Evolutionary conservation across 2,113 vertebrate species (phyloP), one percentile per base, ranked within the genome.

Genomic region (Tachysurus fulvidraco): DNA sequence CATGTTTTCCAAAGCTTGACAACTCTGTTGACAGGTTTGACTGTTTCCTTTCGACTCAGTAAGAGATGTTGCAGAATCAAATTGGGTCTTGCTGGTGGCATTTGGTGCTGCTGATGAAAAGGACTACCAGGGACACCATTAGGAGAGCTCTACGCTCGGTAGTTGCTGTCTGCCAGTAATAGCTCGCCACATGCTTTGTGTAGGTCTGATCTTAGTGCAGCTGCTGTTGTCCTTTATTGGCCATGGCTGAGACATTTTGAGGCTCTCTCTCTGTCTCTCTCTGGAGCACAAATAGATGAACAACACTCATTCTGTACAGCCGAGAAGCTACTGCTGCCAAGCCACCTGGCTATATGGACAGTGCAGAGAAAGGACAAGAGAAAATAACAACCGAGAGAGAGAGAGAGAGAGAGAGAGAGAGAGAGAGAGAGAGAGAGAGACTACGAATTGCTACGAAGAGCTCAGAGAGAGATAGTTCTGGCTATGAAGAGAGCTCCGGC

Each of bases 321-420:
- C 60, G 89, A 88, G 91, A 91, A 91, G 87, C 86, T 91, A 92
- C 92, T 92, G 91, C 91, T 93, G 92, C 94, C 93, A 93, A 92
- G 92, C 93, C 93, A 94, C 94, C 94, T 95, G 94, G 90, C 93
- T 89, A 69, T 90, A 90, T 78, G 85, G 67, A 91, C 83, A 78
- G 83, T 84, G 54, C 74, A 86, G 69, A 88, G 80, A 86, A 77
- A 67, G 64, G 83, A 28, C 60, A 21, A 89, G 67, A 82, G 69
- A 67, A 89, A 79, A 71, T 79, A 76, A 81, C 74, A 64, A 78
- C 10, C 28, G 30, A 76, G 73, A 36, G 74, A 67, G 50, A 82
- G 16, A 81, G 83, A 67, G 67, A 83, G 62, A 74, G 28, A 65
- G 21, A 80, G 64, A 73, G 74, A 50, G 76, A 74, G n/a, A 67